Base-by-base conservation (phyloP, 2,888 invertebrate genomes). In the Dynastes maya region DNA sequence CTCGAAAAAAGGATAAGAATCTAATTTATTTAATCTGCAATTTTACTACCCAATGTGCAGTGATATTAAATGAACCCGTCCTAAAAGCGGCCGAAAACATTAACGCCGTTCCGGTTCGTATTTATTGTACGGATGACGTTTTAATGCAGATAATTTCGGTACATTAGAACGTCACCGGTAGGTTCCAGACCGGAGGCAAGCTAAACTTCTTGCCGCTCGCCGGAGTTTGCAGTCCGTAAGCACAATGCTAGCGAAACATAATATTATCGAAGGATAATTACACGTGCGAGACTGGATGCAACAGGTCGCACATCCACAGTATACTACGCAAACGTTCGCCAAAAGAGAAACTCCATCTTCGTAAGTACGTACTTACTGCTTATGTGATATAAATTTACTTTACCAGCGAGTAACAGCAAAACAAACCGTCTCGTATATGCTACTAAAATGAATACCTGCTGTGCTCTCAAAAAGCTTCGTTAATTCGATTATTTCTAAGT, bases 251-350 rank as follows among this genome's bases (percentile, higher is more conserved):
- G 37, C 40, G 37, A 65, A 65, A 65, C 65, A 65, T 71, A 71
- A 71, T 71, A 71, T 55, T 71, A 71, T 71, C 55, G 70, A 71
- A 55, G 70, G 70, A 71, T 71, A 71, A 71, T 71, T 71, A 71
- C 55, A 71, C 37, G 70, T 71, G 70, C 70, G 70, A 55, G 70
- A 29, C 29, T 71, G 53, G 53, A 37, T 37, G 70, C 70, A 71
- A 71, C 70, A 71, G 70, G 70, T 71, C 70, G 70, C 70, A 71
- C 55, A 71, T 71, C 55, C 16, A 55, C 53, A 16, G 70, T 53
- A 71, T n/a, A 37, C 53, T 55, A 9, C 29, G n/a, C 53, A 32
- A 37, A 55, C 16, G 68, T 55, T 71, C 37, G 55, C 29, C 37
- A 16, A 32, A 71, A 55, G 70, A 53, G 32, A 37, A 32, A 32